A percentile compares a stretch with the other conserved stretches of the same genome.
These are phyloP conservation scores for Eleutherodactylus coqui DNA, from an alignment of 2,797 vertebrate species.

Conservation along the genomic window DNA sequence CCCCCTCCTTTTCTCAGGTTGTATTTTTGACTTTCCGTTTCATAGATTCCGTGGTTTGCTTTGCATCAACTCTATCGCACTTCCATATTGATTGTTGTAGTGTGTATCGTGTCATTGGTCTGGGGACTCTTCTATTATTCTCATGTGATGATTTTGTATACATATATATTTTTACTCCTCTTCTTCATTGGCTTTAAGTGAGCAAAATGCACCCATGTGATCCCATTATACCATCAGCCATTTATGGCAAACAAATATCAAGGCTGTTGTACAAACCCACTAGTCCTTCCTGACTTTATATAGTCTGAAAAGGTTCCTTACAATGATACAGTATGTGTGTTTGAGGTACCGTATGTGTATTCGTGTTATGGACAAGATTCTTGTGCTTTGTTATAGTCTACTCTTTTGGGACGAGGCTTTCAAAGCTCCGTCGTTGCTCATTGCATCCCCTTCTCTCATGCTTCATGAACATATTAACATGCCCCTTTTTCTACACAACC, in stretches of 20 bases:
- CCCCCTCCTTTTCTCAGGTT: conserved; percentile 64
- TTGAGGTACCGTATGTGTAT: background rate
- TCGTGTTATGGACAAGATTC: background rate
- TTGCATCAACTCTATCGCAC: conserved; percentile 43
- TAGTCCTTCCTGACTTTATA: background rate
- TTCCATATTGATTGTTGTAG: conserved; percentile 58
- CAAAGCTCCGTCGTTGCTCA: background rate
- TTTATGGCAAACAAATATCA: background rate
- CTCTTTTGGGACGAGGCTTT: background rate
- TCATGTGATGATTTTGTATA: conserved; percentile 24
- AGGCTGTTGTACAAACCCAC: background rate
- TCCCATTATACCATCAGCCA: background rate
- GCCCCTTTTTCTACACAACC: background rate
- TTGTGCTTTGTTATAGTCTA: background rate
- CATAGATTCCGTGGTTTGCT: conserved; percentile 57
- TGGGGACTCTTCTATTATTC: conserved; percentile 24
- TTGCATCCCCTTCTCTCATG: background rate
- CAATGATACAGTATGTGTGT: background rate
- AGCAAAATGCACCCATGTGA: conserved; percentile 11
- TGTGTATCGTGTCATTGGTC: conserved; percentile 57
- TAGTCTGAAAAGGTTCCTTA: no score
- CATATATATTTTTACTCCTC: background rate
- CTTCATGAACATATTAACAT: background rate
- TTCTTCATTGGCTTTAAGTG: conserved; percentile 19
- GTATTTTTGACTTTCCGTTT: conserved; percentile 60